These are phyloP conservation scores for Dolichomitus sp. DNA, from an alignment of 2,888 invertebrate genomes.

Conservation along the genomic window DNA sequence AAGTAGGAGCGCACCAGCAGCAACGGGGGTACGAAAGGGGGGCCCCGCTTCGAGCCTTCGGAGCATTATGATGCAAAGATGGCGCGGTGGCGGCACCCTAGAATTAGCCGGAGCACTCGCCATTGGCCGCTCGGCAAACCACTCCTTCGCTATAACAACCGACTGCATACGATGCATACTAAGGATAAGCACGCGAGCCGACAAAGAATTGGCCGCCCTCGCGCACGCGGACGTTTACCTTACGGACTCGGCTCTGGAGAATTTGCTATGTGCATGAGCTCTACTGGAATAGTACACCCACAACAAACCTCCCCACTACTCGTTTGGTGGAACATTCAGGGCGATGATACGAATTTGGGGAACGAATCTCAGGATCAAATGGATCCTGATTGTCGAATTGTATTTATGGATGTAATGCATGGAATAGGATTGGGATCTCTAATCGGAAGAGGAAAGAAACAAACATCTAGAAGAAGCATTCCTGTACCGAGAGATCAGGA, in stretches of 20 bases:
- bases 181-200: constrained; percentile 84
- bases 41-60: constrained; percentile 77
- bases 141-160: constrained; percentile 86
- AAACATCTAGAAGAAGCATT: not conserved
- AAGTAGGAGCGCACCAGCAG: constrained; percentile 59
- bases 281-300: constrained; percentile 6
- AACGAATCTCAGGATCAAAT: constrained; percentile 1
- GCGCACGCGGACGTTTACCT: constrained; percentile 51
- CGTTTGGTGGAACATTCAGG: not conserved
- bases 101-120: constrained; percentile 86
- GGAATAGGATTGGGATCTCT: not conserved
- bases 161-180: constrained; percentile 86
- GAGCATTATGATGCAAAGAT: constrained; percentile 86
- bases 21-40: constrained; percentile 74
- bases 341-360: not conserved
- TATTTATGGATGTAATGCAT: not conserved
- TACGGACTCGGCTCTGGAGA: constrained; percentile 28
- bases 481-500: not conserved
- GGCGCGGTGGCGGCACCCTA: constrained; percentile 86
- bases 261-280: constrained; percentile 20
- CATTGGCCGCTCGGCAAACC: constrained; percentile 85
- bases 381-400: not conserved
- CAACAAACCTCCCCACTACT: not conserved
- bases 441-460: not conserved
- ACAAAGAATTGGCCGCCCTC: constrained; percentile 70